Evolutionary conservation across 2,797 vertebrate genomes (phyloP).

Genomic region (Gymnothorax reevesii): DNA sequence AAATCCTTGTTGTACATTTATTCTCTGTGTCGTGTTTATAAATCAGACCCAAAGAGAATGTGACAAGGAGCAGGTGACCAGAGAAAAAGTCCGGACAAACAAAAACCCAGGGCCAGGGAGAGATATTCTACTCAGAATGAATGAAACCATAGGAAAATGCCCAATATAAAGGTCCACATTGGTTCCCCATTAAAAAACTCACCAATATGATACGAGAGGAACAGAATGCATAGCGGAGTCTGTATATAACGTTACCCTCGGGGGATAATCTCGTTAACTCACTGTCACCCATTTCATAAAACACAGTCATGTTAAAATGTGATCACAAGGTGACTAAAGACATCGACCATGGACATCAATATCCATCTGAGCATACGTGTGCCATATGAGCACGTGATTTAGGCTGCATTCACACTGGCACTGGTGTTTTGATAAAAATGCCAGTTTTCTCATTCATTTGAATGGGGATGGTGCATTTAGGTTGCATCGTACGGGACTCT

Average conservation of each 20-base stretch:
- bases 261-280: constrained; percentile 37
- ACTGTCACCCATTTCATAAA: not conserved
- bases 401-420: too few relatives aligned
- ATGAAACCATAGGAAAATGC: not conserved
- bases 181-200: not conserved
- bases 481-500: too few relatives aligned
- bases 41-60: not conserved
- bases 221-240: not conserved
- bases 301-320: not conserved
- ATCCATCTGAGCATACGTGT: too few relatives aligned
- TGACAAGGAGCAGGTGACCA: not conserved
- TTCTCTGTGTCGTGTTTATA: too few relatives aligned
- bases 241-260: not conserved
- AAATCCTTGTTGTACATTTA: too few relatives aligned
- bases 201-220: not conserved
- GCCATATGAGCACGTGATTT: too few relatives aligned
- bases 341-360: not conserved
- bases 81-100: not conserved
- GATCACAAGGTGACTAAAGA: not conserved
- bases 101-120: not conserved
- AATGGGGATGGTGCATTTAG: too few relatives aligned
- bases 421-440: too few relatives aligned
- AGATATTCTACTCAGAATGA: not conserved
- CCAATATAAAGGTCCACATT: not conserved
- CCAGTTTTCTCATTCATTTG: too few relatives aligned